A percentile compares a stretch with the other conserved stretches of the same genome.
Evolutionary conservation across 2,113 vertebrate species (phyloP).

Genomic region (Danio rerio): DNA sequence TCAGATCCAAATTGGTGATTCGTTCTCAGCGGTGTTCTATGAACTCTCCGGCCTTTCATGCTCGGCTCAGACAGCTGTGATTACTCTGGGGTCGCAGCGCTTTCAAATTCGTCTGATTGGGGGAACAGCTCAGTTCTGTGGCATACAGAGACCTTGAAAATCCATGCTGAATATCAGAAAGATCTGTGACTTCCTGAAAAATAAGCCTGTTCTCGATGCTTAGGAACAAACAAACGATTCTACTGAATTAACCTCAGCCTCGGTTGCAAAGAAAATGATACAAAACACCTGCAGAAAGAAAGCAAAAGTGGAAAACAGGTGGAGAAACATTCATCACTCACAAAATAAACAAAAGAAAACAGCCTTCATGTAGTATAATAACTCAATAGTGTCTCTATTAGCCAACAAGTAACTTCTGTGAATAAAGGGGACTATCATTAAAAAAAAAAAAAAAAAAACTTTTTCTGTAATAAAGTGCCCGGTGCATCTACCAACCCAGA

Average conservation of each 20-base stretch:
- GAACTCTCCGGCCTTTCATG: constrained; percentile 5
- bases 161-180: not conserved
- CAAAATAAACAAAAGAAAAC: not conserved
- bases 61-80: constrained; percentile 20
- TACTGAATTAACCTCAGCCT: constrained; percentile 1
- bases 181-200: constrained; percentile 4
- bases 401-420: constrained; percentile 13
- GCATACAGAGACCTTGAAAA: not conserved
- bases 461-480: not conserved
- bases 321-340: not conserved
- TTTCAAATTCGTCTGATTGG: constrained; percentile 15
- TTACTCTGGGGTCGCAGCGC: not conserved
- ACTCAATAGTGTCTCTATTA: not conserved
- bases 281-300: not conserved
- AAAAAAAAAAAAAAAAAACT: not conserved
- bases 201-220: not conserved
- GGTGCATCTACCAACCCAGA: not conserved
- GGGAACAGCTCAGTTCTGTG: not conserved
- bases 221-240: constrained; percentile 19
- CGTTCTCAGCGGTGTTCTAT: not conserved
- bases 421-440: not conserved
- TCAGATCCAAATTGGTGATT: not conserved
- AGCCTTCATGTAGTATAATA: not conserved
- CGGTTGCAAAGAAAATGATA: not conserved
- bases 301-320: not conserved